Percentiles rank a stretch among this genome's conserved stretches.
Evolutionary conservation across 1,140 invertebrate genomes (phyloP).

Genomic region (Drosophila ironensis): DNA sequence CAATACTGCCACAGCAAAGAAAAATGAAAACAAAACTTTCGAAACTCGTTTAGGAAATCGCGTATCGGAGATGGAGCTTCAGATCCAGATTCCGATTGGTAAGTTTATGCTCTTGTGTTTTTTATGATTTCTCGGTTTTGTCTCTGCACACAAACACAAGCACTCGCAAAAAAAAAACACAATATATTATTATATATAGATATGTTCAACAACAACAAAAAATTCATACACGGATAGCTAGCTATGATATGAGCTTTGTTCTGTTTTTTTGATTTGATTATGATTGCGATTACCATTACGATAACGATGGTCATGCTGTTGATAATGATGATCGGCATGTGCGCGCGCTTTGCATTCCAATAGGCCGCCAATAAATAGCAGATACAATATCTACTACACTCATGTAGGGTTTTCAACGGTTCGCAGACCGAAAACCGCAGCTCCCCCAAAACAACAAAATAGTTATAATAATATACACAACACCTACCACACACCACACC

Average conservation of each 20-base stretch:
- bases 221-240: constrained; percentile 34
- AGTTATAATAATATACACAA: too few relatives aligned
- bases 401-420: constrained; percentile 30
- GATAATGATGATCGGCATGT: constrained; percentile 60
- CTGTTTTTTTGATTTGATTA: constrained; percentile 53
- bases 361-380: constrained; percentile 43
- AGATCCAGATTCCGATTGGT: constrained; percentile 82
- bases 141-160: constrained; percentile 47
- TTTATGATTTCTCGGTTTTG: constrained; percentile 57
- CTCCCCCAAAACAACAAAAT: constrained; percentile 1
- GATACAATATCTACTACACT: constrained; percentile 16
- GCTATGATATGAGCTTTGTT: constrained; percentile 43
- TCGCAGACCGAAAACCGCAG: constrained; percentile 14
- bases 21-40: constrained; percentile 49
- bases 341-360: constrained; percentile 69
- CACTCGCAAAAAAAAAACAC: constrained; percentile 11
- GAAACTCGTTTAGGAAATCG: constrained; percentile 80
- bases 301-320: constrained; percentile 23
- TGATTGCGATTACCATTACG: constrained; percentile 32
- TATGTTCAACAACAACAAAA: too few relatives aligned
- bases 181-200: constrained; percentile 2
- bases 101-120: constrained; percentile 64
- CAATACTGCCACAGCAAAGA: constrained; percentile 1
- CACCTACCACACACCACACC: neutral
- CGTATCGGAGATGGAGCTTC: constrained; percentile 81